Percentiles rank a stretch among this genome's conserved stretches.
These are phyloP conservation scores for Enteromius unitaeniatus DNA, from an alignment of 2,797 vertebrate genomes.

Conservation along the genomic window DNA sequence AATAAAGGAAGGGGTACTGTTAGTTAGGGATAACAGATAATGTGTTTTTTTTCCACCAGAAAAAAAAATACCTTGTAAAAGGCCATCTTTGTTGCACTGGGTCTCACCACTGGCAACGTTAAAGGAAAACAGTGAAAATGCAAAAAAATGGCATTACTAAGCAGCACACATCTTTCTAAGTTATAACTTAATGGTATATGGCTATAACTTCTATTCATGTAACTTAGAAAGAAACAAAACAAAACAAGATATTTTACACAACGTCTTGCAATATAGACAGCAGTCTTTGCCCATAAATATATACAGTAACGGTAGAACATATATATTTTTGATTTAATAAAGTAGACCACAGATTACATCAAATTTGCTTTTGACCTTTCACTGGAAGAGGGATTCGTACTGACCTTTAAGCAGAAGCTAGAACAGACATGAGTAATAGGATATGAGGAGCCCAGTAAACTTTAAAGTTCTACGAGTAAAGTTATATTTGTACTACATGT, in stretches of 20 bases:
- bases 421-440: background rate
- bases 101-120: constrained; percentile 86
- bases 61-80: constrained; percentile 84
- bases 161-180: background rate
- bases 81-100: constrained; percentile 88
- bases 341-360: background rate
- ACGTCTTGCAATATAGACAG: background rate
- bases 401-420: constrained; percentile 12
- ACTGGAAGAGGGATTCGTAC: background rate
- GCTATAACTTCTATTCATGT: background rate
- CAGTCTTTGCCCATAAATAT: background rate
- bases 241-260: background rate
- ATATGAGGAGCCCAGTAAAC: constrained; percentile 1
- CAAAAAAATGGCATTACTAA: background rate
- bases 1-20: background rate
- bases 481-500: background rate
- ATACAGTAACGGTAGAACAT: background rate
- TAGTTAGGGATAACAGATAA: background rate
- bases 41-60: background rate
- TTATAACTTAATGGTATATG: background rate
- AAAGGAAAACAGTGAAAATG: constrained; percentile 33
- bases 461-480: background rate
- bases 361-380: constrained; percentile 21
- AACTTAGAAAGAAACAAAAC: background rate
- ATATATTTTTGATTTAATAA: background rate